These are phyloP conservation scores for Xestobium rufovillosum DNA, from an alignment of 2,888 invertebrate genomes.

Conservation along the genomic window DNA sequence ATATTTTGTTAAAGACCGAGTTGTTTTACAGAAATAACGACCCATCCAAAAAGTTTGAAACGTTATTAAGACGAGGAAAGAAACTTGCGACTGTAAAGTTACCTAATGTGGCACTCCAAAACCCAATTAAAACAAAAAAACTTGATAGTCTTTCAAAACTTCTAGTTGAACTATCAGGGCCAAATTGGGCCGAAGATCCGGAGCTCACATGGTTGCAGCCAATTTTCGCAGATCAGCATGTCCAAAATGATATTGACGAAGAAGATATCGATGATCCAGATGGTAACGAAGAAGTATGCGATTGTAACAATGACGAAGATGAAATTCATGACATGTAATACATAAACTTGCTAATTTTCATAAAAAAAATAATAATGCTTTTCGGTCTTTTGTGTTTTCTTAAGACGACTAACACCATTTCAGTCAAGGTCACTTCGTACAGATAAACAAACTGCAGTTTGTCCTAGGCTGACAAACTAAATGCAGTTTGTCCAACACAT, in stretches of 20 bases:
- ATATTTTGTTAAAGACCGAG: slow-evolving; percentile 9
- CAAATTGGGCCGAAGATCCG: slow-evolving; percentile 14
- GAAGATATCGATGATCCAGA: slow-evolving; percentile 7
- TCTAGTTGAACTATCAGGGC: slow-evolving; percentile 15
- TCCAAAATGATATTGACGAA: slow-evolving; percentile 12
- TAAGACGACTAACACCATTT: slow-evolving; percentile 3
- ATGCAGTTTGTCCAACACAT: slow-evolving; percentile 4
- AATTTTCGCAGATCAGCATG: slow-evolving; percentile 7
- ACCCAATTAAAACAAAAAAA: slow-evolving; percentile 14
- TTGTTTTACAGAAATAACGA: slow-evolving; percentile 16
- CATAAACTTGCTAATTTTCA: slow-evolving; percentile 5
- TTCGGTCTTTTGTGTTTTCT: slow-evolving; percentile 1
- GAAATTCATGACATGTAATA: slow-evolving; percentile 12
- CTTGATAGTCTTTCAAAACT: slow-evolving; percentile 14
- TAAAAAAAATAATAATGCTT: slow-evolving; percentile 4
- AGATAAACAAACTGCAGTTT: slow-evolving; percentile 3
- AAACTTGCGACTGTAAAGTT: slow-evolving; percentile 6
- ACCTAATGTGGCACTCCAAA: slow-evolving; percentile 12
- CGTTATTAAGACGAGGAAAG: slow-evolving; percentile 17
- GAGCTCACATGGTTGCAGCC: slow-evolving; percentile 16
- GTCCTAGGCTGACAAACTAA: slow-evolving; percentile 7
- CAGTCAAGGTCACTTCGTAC: slow-evolving; percentile 4
- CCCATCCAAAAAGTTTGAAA: slow-evolving; percentile 12
- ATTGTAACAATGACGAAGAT: slow-evolving; percentile 13
- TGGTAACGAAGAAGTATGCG: slow-evolving; percentile 7